Conservation (phyloP, 2,113 vertebrate species). For the Bolborhynchus lineola region DNA sequence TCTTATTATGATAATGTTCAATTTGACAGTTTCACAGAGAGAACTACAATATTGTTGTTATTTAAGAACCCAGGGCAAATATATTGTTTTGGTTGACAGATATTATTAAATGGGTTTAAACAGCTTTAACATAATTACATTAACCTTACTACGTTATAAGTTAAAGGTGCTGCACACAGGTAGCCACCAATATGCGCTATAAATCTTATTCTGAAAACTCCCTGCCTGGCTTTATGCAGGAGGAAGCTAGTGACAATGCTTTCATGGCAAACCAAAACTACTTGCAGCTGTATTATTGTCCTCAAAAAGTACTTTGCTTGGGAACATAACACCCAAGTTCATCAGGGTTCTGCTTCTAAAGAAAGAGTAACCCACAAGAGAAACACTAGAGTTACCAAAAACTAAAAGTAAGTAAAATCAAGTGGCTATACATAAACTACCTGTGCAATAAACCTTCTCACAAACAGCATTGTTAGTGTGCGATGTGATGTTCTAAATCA, state of each 20-base stretch:
- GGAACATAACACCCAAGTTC: background rate
- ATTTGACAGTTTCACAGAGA: background rate
- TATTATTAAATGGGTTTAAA: constrained; percentile 7
- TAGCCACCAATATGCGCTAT: background rate
- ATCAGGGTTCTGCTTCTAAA: constrained; percentile 25
- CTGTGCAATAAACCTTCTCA: constrained; percentile 68
- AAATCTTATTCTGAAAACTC: background rate
- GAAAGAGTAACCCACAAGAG: background rate
- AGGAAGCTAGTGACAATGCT: background rate
- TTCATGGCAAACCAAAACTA: constrained; percentile 34
- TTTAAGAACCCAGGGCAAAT: background rate
- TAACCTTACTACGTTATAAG: constrained; percentile 25
- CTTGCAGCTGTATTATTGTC: background rate
- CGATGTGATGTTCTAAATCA: constrained; percentile 78
- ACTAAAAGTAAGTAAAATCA: background rate
- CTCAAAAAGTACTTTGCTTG: background rate
- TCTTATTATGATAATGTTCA: background rate
- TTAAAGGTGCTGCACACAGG: constrained; percentile 67
- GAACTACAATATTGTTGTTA: background rate
- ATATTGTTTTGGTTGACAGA: background rate
- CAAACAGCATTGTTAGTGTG: constrained; percentile 73
- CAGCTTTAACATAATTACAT: constrained; percentile 23
- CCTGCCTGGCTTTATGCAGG: background rate
- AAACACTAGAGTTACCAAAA: constrained; percentile 10
- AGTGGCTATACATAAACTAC: constrained; percentile 9